Evolutionary conservation across 2,888 invertebrate species (phyloP).

Genomic region (Rhogogaster chlorosoma): DNA sequence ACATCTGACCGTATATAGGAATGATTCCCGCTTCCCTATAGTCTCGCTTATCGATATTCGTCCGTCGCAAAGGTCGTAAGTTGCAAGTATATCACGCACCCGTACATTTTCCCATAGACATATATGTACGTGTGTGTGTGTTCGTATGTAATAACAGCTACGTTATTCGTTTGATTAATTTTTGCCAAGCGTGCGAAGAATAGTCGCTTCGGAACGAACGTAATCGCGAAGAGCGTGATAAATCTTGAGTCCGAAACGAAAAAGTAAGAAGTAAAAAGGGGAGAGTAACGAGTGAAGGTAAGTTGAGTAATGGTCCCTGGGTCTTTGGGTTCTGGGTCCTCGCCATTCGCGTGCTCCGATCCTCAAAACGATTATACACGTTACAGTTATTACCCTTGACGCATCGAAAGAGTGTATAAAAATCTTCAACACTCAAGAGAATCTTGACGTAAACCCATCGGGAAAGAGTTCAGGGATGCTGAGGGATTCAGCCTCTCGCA

Average conservation of each 20-base stretch:
- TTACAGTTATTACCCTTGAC: slow-evolving; percentile 46
- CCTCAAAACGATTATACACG: slow-evolving; percentile 33
- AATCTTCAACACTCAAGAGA: slow-evolving; percentile 4
- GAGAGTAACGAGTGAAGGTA: slow-evolving; percentile 48
- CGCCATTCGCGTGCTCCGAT: slow-evolving; percentile 34
- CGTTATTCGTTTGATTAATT: slow-evolving; percentile 47
- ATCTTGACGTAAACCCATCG: neutral
- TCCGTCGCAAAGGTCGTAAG: slow-evolving; percentile 25
- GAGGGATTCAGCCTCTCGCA: neutral
- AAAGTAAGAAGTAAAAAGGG: slow-evolving; percentile 47
- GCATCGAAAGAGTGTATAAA: neutral
- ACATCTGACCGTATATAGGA: neutral
- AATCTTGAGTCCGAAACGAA: slow-evolving; percentile 42
- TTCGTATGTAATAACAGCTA: slow-evolving; percentile 32
- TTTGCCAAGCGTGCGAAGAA: slow-evolving; percentile 46
- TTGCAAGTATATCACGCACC: slow-evolving; percentile 13
- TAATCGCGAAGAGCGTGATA: slow-evolving; percentile 43
- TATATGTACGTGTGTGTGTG: neutral
- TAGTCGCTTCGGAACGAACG: slow-evolving; percentile 40
- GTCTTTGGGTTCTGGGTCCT: slow-evolving; percentile 36
- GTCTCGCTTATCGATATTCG: neutral
- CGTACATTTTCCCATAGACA: neutral
- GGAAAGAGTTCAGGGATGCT: neutral
- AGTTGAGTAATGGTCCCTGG: slow-evolving; percentile 45
- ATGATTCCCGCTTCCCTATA: neutral